phyloP scores from a whole-genome alignment of 1,140 invertebrate genomes.

The Chelonus insularis region DNA sequence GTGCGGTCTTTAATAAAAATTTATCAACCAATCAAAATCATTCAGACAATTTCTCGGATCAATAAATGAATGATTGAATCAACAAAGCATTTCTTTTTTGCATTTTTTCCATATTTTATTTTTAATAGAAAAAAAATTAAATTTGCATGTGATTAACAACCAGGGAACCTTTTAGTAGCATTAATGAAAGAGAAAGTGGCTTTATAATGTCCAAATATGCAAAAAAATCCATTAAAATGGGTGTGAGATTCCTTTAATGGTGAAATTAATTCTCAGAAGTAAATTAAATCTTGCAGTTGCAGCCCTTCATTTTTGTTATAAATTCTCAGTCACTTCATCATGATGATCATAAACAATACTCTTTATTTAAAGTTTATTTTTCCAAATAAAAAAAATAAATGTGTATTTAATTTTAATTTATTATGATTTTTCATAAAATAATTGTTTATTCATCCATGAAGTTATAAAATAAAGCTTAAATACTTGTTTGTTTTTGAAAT shows the following conservation, averaged over 20 bases:
- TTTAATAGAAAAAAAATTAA: no score
- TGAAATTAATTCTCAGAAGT: constrained; percentile 4
- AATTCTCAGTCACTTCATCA: no score
- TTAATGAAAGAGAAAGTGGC: neutral
- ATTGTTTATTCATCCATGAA: no score
- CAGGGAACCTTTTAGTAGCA: no score
- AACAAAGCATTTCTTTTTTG: neutral
- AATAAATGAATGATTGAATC: neutral
- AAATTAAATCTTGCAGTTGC: neutral
- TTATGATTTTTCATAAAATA: no score
- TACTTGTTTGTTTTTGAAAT: no score
- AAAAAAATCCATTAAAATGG: neutral
- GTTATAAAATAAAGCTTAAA: no score
- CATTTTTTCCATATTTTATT: neutral
- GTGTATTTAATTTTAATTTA: no score
- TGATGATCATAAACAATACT: no score
- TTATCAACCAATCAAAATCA: constrained; percentile 1
- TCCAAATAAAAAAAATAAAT: no score
- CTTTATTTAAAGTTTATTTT: no score
- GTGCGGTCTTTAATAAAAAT: constrained; percentile 1
- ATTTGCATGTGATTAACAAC: neutral
- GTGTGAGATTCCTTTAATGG: constrained; percentile 11
- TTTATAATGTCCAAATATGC: neutral
- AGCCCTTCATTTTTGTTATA: no score
- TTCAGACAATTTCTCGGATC: neutral